Base-by-base conservation (phyloP, 2,888 invertebrate species). In the Imbricaverruca yamaguchii region DNA sequence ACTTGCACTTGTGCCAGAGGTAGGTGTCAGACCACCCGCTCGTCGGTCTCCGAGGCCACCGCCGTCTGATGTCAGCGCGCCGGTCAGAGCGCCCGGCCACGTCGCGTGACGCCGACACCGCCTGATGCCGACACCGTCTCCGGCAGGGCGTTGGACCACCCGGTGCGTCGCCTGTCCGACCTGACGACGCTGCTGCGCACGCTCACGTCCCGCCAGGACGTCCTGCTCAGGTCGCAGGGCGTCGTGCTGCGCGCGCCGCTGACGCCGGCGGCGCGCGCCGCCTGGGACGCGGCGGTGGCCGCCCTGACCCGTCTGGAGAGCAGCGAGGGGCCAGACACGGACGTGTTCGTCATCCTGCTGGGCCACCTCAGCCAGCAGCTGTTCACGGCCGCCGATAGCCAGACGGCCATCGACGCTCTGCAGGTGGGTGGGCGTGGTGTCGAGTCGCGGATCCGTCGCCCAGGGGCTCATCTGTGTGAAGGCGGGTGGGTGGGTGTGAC, bases 261-360 rank as follows among this genome's bases (percentile, higher is more conserved):
- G 13, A 15, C 74, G 53, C 18, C 74, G 18, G 53, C 12, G 39
- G 74, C 74, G 18, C 53, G 74, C 39, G 39, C 7, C 18, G 74
- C 74, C 53, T 74, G 74, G 74, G 53, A 74, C 53, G 53, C 53
- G 53, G 74, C 74, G 53, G 74, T 53, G 18, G 53, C 18, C 23
- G 21, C 74, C 10, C 39, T 74, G 74, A 21, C 9, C 18, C 15
- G 21, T 18, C 53, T 74, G 74, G 8, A 13, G 74, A 7, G 53
- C 8, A 53, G 9, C 53, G 39, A 39, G 53, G 74, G 74, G 7
- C 53, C 74, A 1, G 74, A 74, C 53, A 74, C 74, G 53, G 74
- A 74, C 53, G 74, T 74, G 74, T 74, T 74, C 53, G 53, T 74
- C 53, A 74, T 74, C 74, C 74, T 74, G 53, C 74, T 74, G 74